Conservation (phyloP, 2,888 invertebrate genomes). For the Luperina testacea region DNA sequence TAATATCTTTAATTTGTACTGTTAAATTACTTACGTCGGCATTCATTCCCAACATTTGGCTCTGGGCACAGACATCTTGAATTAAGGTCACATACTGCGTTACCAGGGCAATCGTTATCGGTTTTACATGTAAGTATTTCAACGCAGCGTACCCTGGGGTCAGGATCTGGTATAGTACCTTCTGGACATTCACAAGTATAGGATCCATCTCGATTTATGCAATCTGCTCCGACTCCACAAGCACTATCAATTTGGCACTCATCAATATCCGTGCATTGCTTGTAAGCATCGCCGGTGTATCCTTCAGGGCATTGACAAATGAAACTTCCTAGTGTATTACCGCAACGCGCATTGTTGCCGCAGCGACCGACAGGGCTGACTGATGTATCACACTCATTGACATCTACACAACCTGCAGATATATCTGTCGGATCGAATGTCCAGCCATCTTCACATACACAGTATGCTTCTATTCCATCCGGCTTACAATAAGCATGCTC, state of each 20-base stretch:
- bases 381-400: conserved; percentile 96
- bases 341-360: conserved; percentile 95
- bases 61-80: conserved; percentile 96
- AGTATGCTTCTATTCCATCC: conserved; percentile 96
- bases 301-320: conserved; percentile 95
- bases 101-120: conserved; percentile 96
- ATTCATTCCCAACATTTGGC: conserved; percentile 97
- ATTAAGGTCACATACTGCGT: conserved; percentile 95
- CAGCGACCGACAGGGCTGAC: conserved; percentile 95
- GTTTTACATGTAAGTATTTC: conserved; percentile 94
- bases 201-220: conserved; percentile 94
- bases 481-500: conserved; percentile 97
- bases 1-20: not conserved
- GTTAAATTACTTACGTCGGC: conserved; percentile 93
- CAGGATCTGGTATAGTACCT: conserved; percentile 95
- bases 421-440: conserved; percentile 97
- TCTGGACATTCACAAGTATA: conserved; percentile 95
- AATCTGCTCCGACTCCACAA: conserved; percentile 95
- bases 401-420: conserved; percentile 96
- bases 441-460: conserved; percentile 98
- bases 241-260: conserved; percentile 93
- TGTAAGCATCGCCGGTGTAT: conserved; percentile 95
- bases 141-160: conserved; percentile 94
- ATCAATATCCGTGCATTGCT: conserved; percentile 95
- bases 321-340: conserved; percentile 94